Base-by-base conservation (phyloP, 2,113 vertebrate species). In the Pseudonaja textilis region DNA sequence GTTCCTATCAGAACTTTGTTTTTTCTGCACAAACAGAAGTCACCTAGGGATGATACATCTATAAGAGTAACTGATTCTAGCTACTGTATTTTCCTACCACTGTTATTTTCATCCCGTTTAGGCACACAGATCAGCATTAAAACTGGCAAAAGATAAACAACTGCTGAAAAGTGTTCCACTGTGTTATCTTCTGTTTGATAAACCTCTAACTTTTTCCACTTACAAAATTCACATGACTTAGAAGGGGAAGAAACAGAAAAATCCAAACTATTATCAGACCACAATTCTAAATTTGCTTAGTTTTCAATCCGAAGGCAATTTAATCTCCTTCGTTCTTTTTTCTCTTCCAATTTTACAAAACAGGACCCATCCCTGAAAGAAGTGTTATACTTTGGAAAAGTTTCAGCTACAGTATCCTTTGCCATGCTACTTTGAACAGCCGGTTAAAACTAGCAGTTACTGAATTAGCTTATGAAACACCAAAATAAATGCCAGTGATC, bases 181-280 rank as follows among this genome's bases (percentile, higher is more conserved):
- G 94, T 91, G 56, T 85, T 97, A 96, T 96, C 97, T 96, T 89
- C 92, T 91, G 92, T 93, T 90, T 92, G 94, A 81, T 95, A 95
- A 95, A 81, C 50, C 95, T 91, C 87, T 93, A 95, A 93, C 0
- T 88, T 91, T 11, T 91, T 94, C 93, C 95, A 94, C 94, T 95
- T 1, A 2, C 93, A 54, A 94, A 92, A 57, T 93, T 89, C 94
- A 94, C 0, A 29, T 89, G 91, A 93, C 89, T 42, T n/a, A 81
- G 29, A 86, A 57, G 55, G 26, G 18, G 56, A 34, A n/a, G 22
- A 10, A 8, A 20, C 26, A 59, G 45, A 81, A 0, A 89, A 93
- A 89, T 90, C 26, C 88, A 93, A 25, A 91, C 90, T 52, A 50
- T 95, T 93, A 96, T 94, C 92, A 93, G 90, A 4, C 95, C 96